Conservation (phyloP, 2,797 vertebrate genomes). For the Sebastes taczanowskii region DNA sequence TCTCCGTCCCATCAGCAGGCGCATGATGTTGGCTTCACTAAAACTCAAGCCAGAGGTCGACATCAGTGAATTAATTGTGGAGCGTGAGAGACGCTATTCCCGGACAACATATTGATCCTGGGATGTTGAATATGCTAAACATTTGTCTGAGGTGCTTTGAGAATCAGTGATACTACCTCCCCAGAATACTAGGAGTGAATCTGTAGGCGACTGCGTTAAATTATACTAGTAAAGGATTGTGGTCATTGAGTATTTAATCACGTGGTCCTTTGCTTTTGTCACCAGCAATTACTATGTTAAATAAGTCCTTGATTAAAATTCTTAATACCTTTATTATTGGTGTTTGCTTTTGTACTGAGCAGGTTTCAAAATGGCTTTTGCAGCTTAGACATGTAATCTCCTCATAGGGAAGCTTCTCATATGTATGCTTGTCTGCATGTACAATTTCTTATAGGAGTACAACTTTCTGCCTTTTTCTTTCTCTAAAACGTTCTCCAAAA, state of each 20-base stretch:
- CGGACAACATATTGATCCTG: conserved; percentile 74
- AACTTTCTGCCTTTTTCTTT: background rate
- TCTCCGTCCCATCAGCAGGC: conserved; percentile 63
- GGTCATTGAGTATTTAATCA: conserved; percentile 45
- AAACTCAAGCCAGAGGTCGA: conserved; percentile 76
- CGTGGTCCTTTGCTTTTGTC: conserved; percentile 47
- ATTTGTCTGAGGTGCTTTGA: conserved; percentile 58
- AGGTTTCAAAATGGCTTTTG: conserved; percentile 59
- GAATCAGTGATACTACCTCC: conserved; percentile 38
- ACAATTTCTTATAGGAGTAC: background rate
- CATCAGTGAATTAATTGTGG: conserved; percentile 74
- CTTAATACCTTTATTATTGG: conserved; percentile 62
- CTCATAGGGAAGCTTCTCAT: conserved; percentile 14
- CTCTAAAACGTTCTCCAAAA: background rate
- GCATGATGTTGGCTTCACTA: conserved; percentile 64
- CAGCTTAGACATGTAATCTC: conserved; percentile 54
- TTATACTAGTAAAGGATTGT: conserved; percentile 39
- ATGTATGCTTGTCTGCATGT: background rate
- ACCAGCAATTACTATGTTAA: conserved; percentile 62
- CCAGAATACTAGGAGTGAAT: conserved; percentile 47
- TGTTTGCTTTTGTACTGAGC: conserved; percentile 60
- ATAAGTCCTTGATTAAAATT: conserved; percentile 65
- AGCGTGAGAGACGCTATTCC: conserved; percentile 49
- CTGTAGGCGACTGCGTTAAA: conserved; percentile 15
- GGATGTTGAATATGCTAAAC: conserved; percentile 78